Evolutionary conservation across 2,113 vertebrate species (phyloP).

Genomic region (Mastomys coucha): DNA sequence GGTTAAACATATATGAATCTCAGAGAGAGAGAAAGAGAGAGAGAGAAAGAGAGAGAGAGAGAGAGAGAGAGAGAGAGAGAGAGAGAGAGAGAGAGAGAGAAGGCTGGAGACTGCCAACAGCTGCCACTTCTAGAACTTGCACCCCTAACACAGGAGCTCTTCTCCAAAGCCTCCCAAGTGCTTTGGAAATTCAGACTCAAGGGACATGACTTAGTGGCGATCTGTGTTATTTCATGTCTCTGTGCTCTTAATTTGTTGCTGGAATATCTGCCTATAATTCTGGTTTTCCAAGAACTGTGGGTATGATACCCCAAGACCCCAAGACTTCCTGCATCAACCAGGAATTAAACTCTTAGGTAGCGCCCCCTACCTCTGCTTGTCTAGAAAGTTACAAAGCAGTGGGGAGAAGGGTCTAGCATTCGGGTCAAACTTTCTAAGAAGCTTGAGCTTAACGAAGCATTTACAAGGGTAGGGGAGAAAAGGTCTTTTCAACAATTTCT

Average conservation of each 20-base stretch:
- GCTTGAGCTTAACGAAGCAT: not conserved
- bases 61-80: too few species aligned
- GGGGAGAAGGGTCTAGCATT: not conserved
- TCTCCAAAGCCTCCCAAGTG: not conserved
- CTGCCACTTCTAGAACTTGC: not conserved
- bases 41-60: too few species aligned
- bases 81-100: not conserved
- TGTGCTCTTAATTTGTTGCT: not conserved
- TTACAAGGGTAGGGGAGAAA: not conserved
- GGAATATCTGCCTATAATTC: not conserved
- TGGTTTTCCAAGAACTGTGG: not conserved
- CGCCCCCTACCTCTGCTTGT: not conserved
- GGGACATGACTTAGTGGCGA: not conserved
- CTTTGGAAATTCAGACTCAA: constrained; percentile 15
- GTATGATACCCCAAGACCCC: not conserved
- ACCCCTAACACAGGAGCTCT: not conserved
- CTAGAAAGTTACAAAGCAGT: not conserved
- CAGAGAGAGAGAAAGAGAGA: too few species aligned
- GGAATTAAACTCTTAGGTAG: not conserved
- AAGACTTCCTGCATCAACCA: not conserved
- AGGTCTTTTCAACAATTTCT: not conserved
- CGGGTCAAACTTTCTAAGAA: not conserved
- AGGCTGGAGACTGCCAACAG: not conserved
- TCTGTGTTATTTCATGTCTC: not conserved
- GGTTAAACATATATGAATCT: not conserved